These are phyloP conservation scores for Lottia scabra DNA, from an alignment of 2,888 invertebrate species.

Conservation along the genomic window DNA sequence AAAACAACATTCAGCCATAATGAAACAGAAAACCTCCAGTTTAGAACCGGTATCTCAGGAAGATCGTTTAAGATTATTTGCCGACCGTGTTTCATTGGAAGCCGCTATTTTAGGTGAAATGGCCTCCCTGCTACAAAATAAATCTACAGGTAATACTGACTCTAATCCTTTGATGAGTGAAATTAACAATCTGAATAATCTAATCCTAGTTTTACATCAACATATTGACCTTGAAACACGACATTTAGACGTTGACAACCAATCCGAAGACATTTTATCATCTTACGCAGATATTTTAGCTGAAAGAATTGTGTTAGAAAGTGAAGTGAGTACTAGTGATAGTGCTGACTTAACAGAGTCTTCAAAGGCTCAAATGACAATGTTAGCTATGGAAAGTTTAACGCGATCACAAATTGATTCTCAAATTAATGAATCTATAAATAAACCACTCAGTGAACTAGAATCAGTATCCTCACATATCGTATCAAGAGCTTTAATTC, in stretches of 20 bases:
- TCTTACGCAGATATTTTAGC: constrained; percentile 83
- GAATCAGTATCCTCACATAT: constrained; percentile 51
- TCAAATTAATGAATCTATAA: constrained; percentile 43
- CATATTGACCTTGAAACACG: constrained; percentile 45
- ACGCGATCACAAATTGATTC: constrained; percentile 56
- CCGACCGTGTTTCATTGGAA: constrained; percentile 59
- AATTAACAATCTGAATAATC: constrained; percentile 49
- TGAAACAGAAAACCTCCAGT: constrained; percentile 28
- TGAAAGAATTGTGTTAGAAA: constrained; percentile 72
- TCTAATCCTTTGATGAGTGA: constrained; percentile 49
- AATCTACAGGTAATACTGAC: constrained; percentile 41
- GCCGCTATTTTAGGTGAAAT: constrained; percentile 58
- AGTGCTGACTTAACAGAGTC: constrained; percentile 41
- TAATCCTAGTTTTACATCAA: constrained; percentile 32
- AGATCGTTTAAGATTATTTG: constrained; percentile 39
- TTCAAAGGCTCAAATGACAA: constrained; percentile 40
- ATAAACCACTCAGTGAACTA: constrained; percentile 44
- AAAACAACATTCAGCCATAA: constrained; percentile 37
- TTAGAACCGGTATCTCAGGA: constrained; percentile 29
- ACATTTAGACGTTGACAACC: constrained; percentile 44
- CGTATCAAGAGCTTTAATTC: constrained; percentile 48
- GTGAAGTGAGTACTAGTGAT: constrained; percentile 48
- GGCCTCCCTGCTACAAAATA: constrained; percentile 52
- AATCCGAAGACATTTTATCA: constrained; percentile 71
- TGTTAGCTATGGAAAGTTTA: constrained; percentile 56